Evolutionary conservation across 2,888 invertebrate genomes (phyloP), one percentile per base, ranked within the genome.

Genomic region (Ashinkailepas kermadecensis): DNA sequence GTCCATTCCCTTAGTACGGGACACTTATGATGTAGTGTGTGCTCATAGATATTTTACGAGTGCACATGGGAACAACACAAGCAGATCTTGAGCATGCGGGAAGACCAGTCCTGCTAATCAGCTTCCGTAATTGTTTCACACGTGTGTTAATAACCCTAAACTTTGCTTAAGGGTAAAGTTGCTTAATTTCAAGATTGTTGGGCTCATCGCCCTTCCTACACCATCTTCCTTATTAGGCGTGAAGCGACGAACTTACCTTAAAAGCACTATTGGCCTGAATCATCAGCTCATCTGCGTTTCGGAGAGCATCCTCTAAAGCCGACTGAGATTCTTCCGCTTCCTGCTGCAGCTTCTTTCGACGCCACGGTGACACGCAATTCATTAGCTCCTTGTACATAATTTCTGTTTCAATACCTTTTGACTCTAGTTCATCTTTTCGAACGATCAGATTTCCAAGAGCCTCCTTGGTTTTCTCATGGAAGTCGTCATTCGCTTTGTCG

Each of bases 201-300:
- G 39, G 39, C 39, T 39, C 39, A 39, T 39, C 4, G 39, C 4
- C 39, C 39, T 39, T 39, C 39, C 39, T 39, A 39, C 39, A 6
- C 12, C 59, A 13, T 59, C 3, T 64, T 64, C 39, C 39, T 39
- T 39, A 39, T 39, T 4, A 39, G 39, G 39, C 39, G 4, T 39
- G 39, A 39, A 39, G 39, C 39, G 39, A 1, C 39, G 39, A 23
- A 9, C 56, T 74, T 56, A 74, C 74, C 74, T 74, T 54, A n/a
- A 74, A 74, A 56, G 74, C 74, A 56, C 56, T 21, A 11, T 74
- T 74, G 12, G 74, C 74, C 56, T 74, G 74, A 9, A 8, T 74
- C 74, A 74, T 74, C 56, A 74, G 56, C 21, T 74, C 74, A n/a
- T 74, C 74, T 13, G 74, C 74, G 21, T 74, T 74, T 21, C 74